phyloP scores from a whole-genome alignment of 2,797 vertebrate genomes.

The Acanthopagrus latus region DNA sequence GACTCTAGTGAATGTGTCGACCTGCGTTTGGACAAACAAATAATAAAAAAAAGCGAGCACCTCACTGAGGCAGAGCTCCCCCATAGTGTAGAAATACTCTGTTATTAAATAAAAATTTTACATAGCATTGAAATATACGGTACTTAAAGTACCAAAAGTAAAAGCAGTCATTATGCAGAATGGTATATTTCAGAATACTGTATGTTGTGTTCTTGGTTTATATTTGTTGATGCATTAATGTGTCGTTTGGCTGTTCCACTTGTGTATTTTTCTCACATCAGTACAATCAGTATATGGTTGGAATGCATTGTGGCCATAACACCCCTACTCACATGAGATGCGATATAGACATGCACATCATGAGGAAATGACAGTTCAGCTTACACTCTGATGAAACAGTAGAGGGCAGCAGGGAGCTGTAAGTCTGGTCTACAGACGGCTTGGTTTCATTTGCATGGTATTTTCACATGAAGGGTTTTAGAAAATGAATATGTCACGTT shows the following conservation, averaged over 20 bases:
- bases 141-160: too few species aligned
- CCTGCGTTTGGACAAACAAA: neutral
- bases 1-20: neutral
- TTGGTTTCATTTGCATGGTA: neutral
- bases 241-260: too few species aligned
- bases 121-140: too few species aligned
- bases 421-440: neutral
- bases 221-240: too few species aligned
- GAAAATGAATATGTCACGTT: neutral
- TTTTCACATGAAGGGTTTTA: neutral
- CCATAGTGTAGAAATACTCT: too few species aligned
- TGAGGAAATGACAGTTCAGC: neutral
- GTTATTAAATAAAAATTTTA: too few species aligned
- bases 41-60: neutral
- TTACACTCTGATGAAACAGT: constrained; percentile 37
- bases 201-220: too few species aligned
- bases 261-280: neutral
- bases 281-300: neutral
- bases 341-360: neutral
- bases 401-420: constrained; percentile 60
- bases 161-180: too few species aligned
- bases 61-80: too few species aligned
- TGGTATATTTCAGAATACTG: too few species aligned
- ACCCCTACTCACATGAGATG: neutral
- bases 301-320: neutral